Base-by-base conservation (phyloP, 2,797 vertebrate species). In the Melanotaenia boesemani region DNA sequence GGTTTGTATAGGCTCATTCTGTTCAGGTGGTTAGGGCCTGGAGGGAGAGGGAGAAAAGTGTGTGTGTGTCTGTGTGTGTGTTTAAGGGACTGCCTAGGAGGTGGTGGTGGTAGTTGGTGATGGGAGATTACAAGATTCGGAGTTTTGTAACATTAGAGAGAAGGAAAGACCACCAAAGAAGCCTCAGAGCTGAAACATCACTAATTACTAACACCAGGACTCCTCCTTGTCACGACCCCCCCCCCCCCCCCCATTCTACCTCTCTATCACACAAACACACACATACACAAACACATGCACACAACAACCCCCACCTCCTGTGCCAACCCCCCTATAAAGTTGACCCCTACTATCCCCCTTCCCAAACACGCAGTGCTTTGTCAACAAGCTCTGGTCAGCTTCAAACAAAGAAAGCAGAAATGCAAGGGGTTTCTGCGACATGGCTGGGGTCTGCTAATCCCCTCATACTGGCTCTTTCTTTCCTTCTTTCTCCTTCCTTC, bases 361-460 rank as follows among this genome's bases (percentile, higher is more conserved):
- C 86, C 87, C 90, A 91, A 92, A 91, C 92, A 95, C 86, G 92
- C 94, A 91, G 93, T 91, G 90, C 96, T 96, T 96, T 96, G 95
- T 97, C 97, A 97, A 97, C 95, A 96, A 96, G 95, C 95, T 95
- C 95, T 96, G 95, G 95, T 95, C 95, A 95, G 94, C 86, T 83
- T 83, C 96, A 96, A 96, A 97, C 95, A 95, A 95, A 96, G 93
- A 88, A 90, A 91, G 83, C 89, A 95, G 93, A 95, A 96, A 96
- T 94, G 94, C 85, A 92, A 95, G 94, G 94, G 96, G 92, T 94
- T 94, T 95, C 94, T 94, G 94, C 93, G 93, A 95, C 95, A 96
- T 96, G 96, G 91, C 94, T 95, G 93, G 94, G 92, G 93, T 94
- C 93, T 94, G 93, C 96, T 97, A 96, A 96, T 96, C 94, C 95